These are phyloP conservation scores for Rhinatrema bivittatum DNA, from an alignment of 2,797 vertebrate species.

Conservation along the genomic window DNA sequence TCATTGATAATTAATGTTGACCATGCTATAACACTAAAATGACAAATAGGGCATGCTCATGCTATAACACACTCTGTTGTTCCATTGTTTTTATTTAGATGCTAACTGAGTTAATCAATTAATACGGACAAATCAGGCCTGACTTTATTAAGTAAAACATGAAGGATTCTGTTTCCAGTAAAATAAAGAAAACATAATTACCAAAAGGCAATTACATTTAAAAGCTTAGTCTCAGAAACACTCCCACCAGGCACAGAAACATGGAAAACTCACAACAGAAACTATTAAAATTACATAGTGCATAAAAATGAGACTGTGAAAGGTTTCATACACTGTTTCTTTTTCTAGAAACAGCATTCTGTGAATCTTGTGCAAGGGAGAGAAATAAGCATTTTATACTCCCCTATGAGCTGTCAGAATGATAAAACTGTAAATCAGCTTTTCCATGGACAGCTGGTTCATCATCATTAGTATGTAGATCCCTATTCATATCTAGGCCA, in stretches of 20 bases:
- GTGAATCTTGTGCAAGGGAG: constrained; percentile 31
- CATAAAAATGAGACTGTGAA: constrained; percentile 40
- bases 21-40: too few species aligned
- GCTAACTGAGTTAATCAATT: neutral
- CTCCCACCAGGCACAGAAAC: constrained; percentile 31
- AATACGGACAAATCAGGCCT: neutral
- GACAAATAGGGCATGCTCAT: too few species aligned
- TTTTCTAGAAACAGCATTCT: constrained; percentile 59
- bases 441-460: constrained; percentile 54
- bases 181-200: constrained; percentile 1
- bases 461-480: constrained; percentile 61
- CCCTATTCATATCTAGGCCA: constrained; percentile 57
- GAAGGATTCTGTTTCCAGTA: neutral
- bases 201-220: neutral
- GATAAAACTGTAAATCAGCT: constrained; percentile 58
- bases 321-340: constrained; percentile 34
- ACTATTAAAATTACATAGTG: constrained; percentile 51
- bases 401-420: constrained; percentile 50
- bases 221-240: constrained; percentile 9
- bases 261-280: constrained; percentile 25
- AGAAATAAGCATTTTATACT: constrained; percentile 33
- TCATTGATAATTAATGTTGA: too few species aligned
- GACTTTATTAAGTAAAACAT: neutral
- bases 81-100: too few species aligned
- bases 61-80: too few species aligned